Evolutionary conservation across 2,797 vertebrate genomes (phyloP).

Genomic region (Euthynnus affinis): DNA sequence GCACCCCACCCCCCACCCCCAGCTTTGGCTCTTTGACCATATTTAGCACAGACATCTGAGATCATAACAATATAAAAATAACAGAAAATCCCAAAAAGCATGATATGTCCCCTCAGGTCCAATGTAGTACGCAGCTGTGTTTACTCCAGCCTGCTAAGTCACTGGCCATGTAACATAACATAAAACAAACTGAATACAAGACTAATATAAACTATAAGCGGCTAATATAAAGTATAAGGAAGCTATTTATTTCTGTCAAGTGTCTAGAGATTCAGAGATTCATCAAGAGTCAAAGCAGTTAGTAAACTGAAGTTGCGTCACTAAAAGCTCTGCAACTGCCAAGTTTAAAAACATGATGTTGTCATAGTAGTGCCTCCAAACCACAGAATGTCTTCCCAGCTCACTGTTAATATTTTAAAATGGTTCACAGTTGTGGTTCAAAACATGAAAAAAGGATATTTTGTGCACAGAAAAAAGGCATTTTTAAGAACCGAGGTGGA

Average conservation of each 20-base stretch:
- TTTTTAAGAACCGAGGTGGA: not conserved
- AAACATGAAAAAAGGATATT: not conserved
- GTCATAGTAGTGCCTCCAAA: not conserved
- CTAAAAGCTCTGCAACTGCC: not conserved
- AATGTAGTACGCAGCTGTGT: not conserved
- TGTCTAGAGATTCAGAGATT: not conserved
- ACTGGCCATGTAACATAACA: too few relatives aligned
- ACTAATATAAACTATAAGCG: too few relatives aligned
- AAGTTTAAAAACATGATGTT: not conserved
- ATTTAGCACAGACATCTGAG: too few relatives aligned
- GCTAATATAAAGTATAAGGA: too few relatives aligned
- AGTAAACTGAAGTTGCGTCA: not conserved
- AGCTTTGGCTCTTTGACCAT: too few relatives aligned
- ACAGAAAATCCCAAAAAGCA: too few relatives aligned
- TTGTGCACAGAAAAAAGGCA: not conserved
- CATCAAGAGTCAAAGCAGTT: not conserved
- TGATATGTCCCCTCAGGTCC: not conserved
- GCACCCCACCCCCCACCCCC: too few relatives aligned
- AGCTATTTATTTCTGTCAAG: not conserved
- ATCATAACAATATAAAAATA: too few relatives aligned
- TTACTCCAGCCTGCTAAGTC: not conserved
- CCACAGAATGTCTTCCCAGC: not conserved
- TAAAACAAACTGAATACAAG: too few relatives aligned
- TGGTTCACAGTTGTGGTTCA: not conserved
- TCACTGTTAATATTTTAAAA: not conserved